These are phyloP conservation scores for Crambe crambe DNA, from an alignment of 37 sponge, comb jelly and placozoan genomes.

Conservation along the genomic window DNA sequence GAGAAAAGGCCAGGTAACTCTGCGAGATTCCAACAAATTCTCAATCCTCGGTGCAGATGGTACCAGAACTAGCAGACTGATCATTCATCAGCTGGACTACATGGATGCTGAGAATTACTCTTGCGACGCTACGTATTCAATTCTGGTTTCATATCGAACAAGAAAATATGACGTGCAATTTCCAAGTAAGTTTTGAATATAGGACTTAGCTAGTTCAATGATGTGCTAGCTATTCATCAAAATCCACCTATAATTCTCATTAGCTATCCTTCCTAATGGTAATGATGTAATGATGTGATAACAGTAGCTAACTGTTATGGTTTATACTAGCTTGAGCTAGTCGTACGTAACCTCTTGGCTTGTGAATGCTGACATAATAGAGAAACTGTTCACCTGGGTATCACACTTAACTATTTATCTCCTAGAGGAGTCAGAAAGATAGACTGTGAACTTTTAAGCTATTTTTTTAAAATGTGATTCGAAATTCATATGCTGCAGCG, in stretches of 20 bases:
- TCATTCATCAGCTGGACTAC: slow-evolving; percentile 12
- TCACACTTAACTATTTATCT: too few relatives aligned
- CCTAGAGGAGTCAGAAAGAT: too few relatives aligned
- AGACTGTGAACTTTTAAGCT: too few relatives aligned
- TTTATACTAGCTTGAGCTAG: too few relatives aligned
- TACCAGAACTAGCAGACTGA: slow-evolving; percentile 36
- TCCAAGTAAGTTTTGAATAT: background rate
- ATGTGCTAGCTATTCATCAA: background rate
- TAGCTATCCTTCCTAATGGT: too few relatives aligned
- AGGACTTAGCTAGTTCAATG: background rate
- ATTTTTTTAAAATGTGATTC: too few relatives aligned
- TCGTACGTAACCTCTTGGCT: too few relatives aligned
- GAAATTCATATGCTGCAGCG: background rate
- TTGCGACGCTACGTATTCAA: slow-evolving; percentile 12
- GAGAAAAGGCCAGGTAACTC: background rate
- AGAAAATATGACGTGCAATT: slow-evolving; percentile 1
- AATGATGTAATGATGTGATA: too few relatives aligned
- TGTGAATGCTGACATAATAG: too few relatives aligned
- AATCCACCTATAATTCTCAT: too few relatives aligned
- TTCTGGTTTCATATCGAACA: background rate
- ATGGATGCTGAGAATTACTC: slow-evolving; percentile 24
- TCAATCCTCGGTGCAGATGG: slow-evolving; percentile 10
- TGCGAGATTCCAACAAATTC: background rate
- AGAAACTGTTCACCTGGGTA: too few relatives aligned
- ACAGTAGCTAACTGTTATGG: too few relatives aligned